Base-by-base conservation (phyloP, 64 coral and sea anemone species). In the Actinia tenebrosa region DNA sequence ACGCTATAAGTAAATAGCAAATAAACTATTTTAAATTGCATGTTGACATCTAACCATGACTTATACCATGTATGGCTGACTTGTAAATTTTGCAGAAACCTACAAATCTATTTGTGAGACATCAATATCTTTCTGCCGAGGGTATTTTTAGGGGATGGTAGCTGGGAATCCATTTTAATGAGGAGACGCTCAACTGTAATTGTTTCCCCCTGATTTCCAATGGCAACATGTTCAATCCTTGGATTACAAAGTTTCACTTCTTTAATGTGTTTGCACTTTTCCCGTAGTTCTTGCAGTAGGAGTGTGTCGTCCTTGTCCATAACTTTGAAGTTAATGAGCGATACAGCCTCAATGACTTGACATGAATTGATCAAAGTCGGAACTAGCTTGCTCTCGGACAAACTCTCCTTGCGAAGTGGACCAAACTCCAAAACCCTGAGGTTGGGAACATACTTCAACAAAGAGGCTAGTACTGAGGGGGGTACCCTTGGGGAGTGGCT, bases 391-490 rank as follows among this genome's bases (percentile, higher is more conserved):
- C 93, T 99, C 17, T 99, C 97, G 46, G 97, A 99, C 20, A 99
- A 86, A 19, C 90, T 90, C 58, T 99, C 97, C 71, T 99, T 99
- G 25, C 93, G 88, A 13, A 99, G 86, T 25, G 97, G 97, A 22
- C 97, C 97, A 95, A 95, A 99, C n/a, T 99, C 97, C 26, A 99
- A 79, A 85, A 99, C 94, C 83, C 91, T 95, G 52, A 99, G 83
- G 44, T 99, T 91, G 16, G 97, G 86, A 78, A 99, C 93, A 81
- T 89, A 92, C 47, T 95, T 95, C 15, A 99, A 84, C 93, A 99
- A 93, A 25, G 89, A 80, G 47, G 97, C 89, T 71, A 99, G 78
- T 55, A 95, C 93, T 71, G 97, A 88, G 44, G 97, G 97, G 78
- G 93, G 90, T 88, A 99, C 85, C 61, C 97, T 92, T 0, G 97